These are phyloP conservation scores for Petrosia ficiformis DNA, from an alignment of 37 sponge, comb jelly and placozoan genomes.

Conservation along the genomic window DNA sequence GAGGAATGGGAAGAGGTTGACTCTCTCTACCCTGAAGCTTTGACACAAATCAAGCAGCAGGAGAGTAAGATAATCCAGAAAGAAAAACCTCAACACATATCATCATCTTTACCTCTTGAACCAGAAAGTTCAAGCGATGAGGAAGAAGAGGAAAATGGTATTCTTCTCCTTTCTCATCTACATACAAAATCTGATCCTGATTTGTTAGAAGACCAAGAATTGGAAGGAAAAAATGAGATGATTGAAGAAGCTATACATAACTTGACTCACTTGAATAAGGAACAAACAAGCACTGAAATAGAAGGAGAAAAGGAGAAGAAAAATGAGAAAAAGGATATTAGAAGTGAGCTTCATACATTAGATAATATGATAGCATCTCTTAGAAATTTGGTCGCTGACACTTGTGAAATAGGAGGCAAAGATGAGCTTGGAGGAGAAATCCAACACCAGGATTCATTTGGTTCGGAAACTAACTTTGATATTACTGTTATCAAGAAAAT, in stretches of 20 bases:
- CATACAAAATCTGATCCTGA: neutral
- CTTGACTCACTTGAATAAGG: neutral
- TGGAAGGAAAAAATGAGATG: too few species aligned
- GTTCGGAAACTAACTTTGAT: neutral
- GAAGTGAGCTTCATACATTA: conserved; percentile 20
- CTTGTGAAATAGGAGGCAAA: conserved; percentile 1
- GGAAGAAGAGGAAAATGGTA: neutral
- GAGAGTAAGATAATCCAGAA: neutral
- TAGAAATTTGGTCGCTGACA: conserved; percentile 3
- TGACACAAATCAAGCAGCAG: too few species aligned
- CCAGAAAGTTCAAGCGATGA: neutral
- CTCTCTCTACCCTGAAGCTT: too few species aligned
- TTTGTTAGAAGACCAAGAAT: too few species aligned
- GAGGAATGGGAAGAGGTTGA: neutral
- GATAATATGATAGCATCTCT: conserved; percentile 21
- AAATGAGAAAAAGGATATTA: neutral
- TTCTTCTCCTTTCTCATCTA: neutral
- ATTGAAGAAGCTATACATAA: neutral
- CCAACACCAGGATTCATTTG: too few species aligned
- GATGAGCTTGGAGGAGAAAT: too few species aligned
- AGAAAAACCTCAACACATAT: too few species aligned
- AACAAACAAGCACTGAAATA: neutral
- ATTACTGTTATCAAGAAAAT: neutral
- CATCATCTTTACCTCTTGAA: too few species aligned
- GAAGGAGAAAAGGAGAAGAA: neutral